Evolutionary conservation across 2,888 invertebrate genomes (phyloP), one percentile per base, ranked within the genome.

Genomic region (Dasysyrphus tricinctus): DNA sequence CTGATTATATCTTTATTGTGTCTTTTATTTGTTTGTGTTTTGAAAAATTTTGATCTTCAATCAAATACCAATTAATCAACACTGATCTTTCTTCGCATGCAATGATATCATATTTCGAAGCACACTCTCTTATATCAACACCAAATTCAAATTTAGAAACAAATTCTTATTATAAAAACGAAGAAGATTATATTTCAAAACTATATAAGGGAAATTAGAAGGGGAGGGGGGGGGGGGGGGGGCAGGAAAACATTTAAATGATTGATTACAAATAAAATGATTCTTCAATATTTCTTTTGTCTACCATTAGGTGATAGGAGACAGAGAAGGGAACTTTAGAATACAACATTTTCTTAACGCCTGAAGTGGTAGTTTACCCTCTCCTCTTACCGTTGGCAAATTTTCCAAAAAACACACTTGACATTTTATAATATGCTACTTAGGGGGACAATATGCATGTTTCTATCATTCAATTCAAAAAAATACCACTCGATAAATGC

Each of bases 21-120:
- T 12, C 2, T 56, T 7, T 19, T 11, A 4, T 19, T 70, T 29
- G 29, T 49, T 4, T 6, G 3, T 59, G 37, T 59, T 59, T 59
- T 19, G 5, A 37, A 70, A 81, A 59, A 56, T 57, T n/a, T 54
- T 32, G 54, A 54, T 81, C 65, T 44, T 51, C 74, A 83, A 83
- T 83, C 78, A 78, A 83, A 78, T 61, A 61, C 69, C 78, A 73
- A 83, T 83, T 83, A 74, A 83, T 83, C 78, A 78, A 74, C 78
- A 78, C 47, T n/a, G n/a, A 47, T 78, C 49, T 56, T 75, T 67
- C 57, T 70, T 24, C 24, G 24, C 74, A 78, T 47, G 56, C 61
- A 83, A 78, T 78, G 74, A 59, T 61, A 77, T 78, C 74, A 69
- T 54, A 72, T 73, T 69, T 63, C 63, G 9, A 42, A 59, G 42